Percentiles rank a stretch among this genome's conserved stretches.
phyloP scores from a whole-genome alignment of 2,797 vertebrate species.

The Myripristis jacobus region DNA sequence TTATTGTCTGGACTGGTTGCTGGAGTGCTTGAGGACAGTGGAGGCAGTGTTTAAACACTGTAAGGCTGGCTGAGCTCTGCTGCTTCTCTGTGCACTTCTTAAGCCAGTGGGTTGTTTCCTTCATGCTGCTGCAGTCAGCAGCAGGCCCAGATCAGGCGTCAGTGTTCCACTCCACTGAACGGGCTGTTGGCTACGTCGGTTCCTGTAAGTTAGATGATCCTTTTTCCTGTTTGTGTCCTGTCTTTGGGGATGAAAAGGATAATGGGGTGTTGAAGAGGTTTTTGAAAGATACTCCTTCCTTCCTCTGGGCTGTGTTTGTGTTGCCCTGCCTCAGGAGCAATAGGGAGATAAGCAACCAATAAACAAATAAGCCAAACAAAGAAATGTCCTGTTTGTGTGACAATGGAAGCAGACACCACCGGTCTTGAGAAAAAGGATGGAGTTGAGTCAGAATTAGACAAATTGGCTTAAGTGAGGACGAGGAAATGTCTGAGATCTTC shows the following conservation, averaged over 20 bases:
- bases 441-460: conserved; percentile 39
- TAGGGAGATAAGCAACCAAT: conserved; percentile 68
- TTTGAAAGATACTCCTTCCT: conserved; percentile 61
- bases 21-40: conserved; percentile 12
- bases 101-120: conserved; percentile 38
- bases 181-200: conserved; percentile 20
- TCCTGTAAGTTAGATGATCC: conserved; percentile 49
- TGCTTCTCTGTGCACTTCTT: conserved; percentile 17
- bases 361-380: conserved; percentile 73
- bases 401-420: conserved; percentile 45
- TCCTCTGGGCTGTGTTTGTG: conserved; percentile 58
- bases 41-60: background rate
- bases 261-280: conserved; percentile 57
- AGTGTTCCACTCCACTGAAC: conserved; percentile 53
- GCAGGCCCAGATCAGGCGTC: conserved; percentile 47
- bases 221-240: conserved; percentile 60
- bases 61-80: conserved; percentile 9
- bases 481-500: conserved; percentile 48
- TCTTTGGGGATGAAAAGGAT: conserved; percentile 54
- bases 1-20: background rate
- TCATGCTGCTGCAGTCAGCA: conserved; percentile 27
- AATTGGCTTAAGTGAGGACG: conserved; percentile 43
- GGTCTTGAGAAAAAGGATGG: conserved; percentile 46
- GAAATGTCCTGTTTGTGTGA: conserved; percentile 60
- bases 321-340: conserved; percentile 43